Conservation (phyloP, 2,888 invertebrate genomes). For the Nomada goodeniana region DNA sequence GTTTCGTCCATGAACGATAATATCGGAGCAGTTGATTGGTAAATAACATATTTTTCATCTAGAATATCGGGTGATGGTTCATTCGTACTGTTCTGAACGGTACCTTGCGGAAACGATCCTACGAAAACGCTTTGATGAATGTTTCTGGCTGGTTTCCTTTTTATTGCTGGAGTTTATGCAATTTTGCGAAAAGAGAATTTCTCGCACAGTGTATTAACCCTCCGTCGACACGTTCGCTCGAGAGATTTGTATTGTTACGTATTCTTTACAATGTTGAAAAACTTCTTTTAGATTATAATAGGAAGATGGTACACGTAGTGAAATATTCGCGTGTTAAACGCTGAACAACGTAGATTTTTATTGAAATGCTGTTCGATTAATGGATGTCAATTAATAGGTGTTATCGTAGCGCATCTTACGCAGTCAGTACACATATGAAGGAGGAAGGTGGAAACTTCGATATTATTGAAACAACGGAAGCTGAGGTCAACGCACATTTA, state of each 20-base stretch:
- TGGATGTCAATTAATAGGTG: constrained; percentile 15
- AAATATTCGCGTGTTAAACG: too few species aligned
- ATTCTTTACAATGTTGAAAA: neutral
- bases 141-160: neutral
- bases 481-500: neutral
- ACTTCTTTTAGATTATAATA: neutral
- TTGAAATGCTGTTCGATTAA: constrained; percentile 7
- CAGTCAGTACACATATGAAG: neutral
- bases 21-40: neutral
- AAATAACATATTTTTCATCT: neutral
- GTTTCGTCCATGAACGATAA: neutral
- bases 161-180: neutral
- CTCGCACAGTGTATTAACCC: neutral
- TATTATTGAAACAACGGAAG: neutral
- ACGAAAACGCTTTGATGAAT: neutral
- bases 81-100: too few species aligned
- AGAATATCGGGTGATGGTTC: too few species aligned
- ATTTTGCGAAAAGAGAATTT: neutral
- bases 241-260: neutral
- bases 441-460: neutral
- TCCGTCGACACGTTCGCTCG: neutral
- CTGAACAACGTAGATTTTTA: neutral
- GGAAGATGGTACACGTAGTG: neutral
- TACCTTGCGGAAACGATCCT: too few species aligned
- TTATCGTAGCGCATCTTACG: neutral